Conservation (phyloP, 2,797 vertebrate species). For the Sylvia borin region DNA sequence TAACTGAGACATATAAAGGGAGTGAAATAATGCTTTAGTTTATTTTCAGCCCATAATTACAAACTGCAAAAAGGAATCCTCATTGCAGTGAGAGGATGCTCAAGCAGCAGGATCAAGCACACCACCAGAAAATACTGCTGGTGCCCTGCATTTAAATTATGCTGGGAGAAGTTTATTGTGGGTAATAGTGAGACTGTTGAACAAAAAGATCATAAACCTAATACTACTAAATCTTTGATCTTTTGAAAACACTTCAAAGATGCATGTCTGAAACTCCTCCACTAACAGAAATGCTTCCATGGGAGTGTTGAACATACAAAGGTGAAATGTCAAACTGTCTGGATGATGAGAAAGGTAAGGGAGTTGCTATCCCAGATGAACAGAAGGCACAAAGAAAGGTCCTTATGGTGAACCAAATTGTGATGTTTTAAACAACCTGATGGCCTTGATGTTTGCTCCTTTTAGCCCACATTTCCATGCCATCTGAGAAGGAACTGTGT, state of each 20-base stretch:
- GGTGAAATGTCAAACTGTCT: not conserved
- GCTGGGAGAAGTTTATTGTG: conserved; percentile 4
- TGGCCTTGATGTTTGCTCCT: not conserved
- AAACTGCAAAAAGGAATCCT: conserved; percentile 9
- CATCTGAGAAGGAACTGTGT: not conserved
- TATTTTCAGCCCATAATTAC: conserved; percentile 64
- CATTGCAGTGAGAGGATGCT: not conserved
- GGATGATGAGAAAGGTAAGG: not conserved
- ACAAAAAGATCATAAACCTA: not conserved
- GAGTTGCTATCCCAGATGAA: not conserved
- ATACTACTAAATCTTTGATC: not conserved
- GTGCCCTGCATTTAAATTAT: not conserved
- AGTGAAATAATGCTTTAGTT: conserved; percentile 30
- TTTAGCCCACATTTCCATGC: not conserved
- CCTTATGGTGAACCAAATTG: not conserved
- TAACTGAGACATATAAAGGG: conserved; percentile 16
- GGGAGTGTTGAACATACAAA: not conserved
- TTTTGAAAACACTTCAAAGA: conserved; percentile 45
- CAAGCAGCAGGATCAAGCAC: conserved; percentile 44
- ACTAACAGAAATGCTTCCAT: not conserved
- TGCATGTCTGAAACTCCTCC: not conserved
- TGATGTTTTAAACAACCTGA: not conserved
- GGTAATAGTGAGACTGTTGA: conserved; percentile 17
- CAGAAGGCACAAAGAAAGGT: not conserved
- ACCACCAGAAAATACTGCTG: conserved; percentile 31